Conservation (phyloP, 2,113 vertebrate genomes). For the Otus sunia region DNA sequence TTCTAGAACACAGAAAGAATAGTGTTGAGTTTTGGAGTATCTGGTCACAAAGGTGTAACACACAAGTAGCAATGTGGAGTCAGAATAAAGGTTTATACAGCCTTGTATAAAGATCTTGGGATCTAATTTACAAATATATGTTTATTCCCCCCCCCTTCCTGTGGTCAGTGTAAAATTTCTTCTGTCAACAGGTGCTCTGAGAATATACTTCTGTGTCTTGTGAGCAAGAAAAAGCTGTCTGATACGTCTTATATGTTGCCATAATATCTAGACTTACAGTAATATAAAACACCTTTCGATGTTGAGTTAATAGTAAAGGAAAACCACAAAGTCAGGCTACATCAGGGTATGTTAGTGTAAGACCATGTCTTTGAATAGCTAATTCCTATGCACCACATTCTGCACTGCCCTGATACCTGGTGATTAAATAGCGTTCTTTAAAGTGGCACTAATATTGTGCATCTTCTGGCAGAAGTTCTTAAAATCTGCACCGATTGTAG, state of each 20-base stretch:
- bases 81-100: not conserved
- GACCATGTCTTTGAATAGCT: not conserved
- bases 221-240: not conserved
- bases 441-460: conserved; percentile 49
- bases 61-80: not conserved
- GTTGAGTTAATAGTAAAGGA: not conserved
- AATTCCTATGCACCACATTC: not conserved
- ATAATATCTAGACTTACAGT: not conserved
- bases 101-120: not conserved
- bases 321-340: not conserved
- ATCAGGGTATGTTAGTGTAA: not conserved
- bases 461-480: conserved; percentile 62
- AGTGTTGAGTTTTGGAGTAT: not conserved
- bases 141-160: not conserved
- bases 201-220: not conserved
- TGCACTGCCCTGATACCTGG: conserved; percentile 32
- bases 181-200: not conserved
- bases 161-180: not conserved
- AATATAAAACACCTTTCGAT: not conserved
- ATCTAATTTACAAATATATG: not conserved
- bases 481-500: conserved; percentile 1
- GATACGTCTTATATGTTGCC: not conserved
- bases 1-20: not conserved
- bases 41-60: not conserved
- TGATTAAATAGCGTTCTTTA: conserved; percentile 57